A percentile compares a stretch with the other conserved stretches of the same genome.
Evolutionary conservation across 2,888 invertebrate genomes (phyloP).

Genomic region (Uloborus plumipes): DNA sequence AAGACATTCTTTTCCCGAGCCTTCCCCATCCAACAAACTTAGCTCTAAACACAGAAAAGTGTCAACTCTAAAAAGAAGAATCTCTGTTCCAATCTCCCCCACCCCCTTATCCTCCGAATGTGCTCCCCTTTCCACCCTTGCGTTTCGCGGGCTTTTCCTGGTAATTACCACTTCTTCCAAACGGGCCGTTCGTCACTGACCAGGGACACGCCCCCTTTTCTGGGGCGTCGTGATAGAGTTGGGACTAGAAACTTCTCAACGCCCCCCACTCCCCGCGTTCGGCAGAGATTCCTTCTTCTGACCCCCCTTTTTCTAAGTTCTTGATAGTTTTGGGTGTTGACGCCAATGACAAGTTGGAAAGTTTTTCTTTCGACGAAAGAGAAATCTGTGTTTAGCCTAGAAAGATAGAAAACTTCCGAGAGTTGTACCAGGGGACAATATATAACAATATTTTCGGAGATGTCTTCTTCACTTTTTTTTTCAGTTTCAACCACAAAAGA

Average conservation of each 20-base stretch:
- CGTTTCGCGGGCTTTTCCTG: too few species aligned
- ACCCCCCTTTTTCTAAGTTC: conserved; percentile 14
- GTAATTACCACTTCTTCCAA: conserved; percentile 58
- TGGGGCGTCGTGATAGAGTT: conserved; percentile 8
- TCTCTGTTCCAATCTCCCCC: conserved; percentile 11
- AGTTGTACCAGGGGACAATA: too few species aligned
- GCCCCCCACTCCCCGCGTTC: not conserved
- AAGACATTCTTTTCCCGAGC: conserved; percentile 37
- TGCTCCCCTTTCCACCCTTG: too few species aligned
- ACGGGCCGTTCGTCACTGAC: conserved; percentile 53
- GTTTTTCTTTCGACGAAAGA: conserved; percentile 17
- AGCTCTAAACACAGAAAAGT: conserved; percentile 34
- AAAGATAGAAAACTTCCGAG: too few species aligned
- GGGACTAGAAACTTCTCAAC: not conserved
- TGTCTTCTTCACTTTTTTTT: too few species aligned
- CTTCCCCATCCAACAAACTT: conserved; percentile 26
- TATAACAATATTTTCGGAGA: too few species aligned
- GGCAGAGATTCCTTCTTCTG: too few species aligned
- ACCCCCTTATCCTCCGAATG: not conserved
- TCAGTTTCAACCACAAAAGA: too few species aligned
- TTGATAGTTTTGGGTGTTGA: conserved; percentile 40
- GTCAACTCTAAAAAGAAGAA: conserved; percentile 53
- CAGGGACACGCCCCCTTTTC: conserved; percentile 8
- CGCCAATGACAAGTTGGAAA: conserved; percentile 45
- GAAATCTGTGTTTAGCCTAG: not conserved